Evolutionary conservation across 2,113 vertebrate genomes (phyloP).

Genomic region (Sus scrofa): T2T-Sscrofa CM000822.6:19420001-19420500

Average conservation of each 20-base stretch:
- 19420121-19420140: slow-evolving; percentile 64
- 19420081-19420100: slow-evolving; percentile 53
- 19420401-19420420: background rate
- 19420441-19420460: slow-evolving; percentile 48
- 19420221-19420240: slow-evolving; percentile 21
- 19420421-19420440: slow-evolving; percentile 47
- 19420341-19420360: slow-evolving; percentile 21
- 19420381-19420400: background rate
- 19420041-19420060: slow-evolving; percentile 59
- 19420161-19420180: slow-evolving; percentile 34
- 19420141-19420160: slow-evolving; percentile 61
- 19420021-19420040: slow-evolving; percentile 52
- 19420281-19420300: slow-evolving; percentile 28
- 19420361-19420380: background rate
- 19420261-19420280: background rate
- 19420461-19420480: slow-evolving; percentile 47
- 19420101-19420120: slow-evolving; percentile 29
- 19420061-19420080: slow-evolving; percentile 74
- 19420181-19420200: slow-evolving; percentile 55
- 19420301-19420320: background rate
- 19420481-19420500: slow-evolving; percentile 52
- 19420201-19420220: slow-evolving; percentile 54
- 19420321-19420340: slow-evolving; percentile 23
- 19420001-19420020: slow-evolving; percentile 66
- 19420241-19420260: slow-evolving; percentile 24